A percentile compares a stretch with the other conserved stretches of the same genome.
Conservation (phyloP, 2,888 invertebrate species). For the Orchestes rusci region DNA sequence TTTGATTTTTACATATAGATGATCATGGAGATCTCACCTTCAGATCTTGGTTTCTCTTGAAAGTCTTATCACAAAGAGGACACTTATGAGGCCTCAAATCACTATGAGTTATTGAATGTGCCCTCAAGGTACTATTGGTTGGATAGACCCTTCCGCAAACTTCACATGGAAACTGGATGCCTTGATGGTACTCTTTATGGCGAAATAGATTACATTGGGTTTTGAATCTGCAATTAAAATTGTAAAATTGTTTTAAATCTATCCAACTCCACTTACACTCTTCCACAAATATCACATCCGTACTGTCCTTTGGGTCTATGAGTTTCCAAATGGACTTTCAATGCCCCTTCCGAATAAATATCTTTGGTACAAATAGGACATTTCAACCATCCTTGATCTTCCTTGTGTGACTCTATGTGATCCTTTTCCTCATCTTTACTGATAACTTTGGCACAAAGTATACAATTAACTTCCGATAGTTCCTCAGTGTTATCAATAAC, state of each 20-base stretch:
- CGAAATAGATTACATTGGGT: slow-evolving; percentile 55
- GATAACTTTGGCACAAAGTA: no score
- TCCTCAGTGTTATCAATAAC: background rate
- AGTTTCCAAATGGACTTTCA: slow-evolving; percentile 57
- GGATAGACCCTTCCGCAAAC: slow-evolving; percentile 66
- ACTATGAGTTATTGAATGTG: slow-evolving; percentile 65
- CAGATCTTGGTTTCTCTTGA: slow-evolving; percentile 67
- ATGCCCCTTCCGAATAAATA: slow-evolving; percentile 56
- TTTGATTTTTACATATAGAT: no score
- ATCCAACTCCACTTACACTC: slow-evolving; percentile 50
- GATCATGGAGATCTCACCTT: slow-evolving; percentile 54
- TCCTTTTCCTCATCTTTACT: background rate
- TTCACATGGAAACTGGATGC: slow-evolving; percentile 53
- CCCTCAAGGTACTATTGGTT: slow-evolving; percentile 58
- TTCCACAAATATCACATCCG: slow-evolving; percentile 57
- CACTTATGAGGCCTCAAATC: slow-evolving; percentile 62
- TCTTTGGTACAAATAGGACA: slow-evolving; percentile 57
- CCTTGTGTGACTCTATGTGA: background rate
- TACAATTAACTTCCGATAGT: no score
- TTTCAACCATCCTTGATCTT: slow-evolving; percentile 23
- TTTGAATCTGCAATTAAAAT: slow-evolving; percentile 50
- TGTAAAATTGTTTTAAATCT: slow-evolving; percentile 2
- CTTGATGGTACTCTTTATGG: slow-evolving; percentile 57
- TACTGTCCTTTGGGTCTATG: slow-evolving; percentile 58
- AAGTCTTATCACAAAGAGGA: slow-evolving; percentile 61